These are phyloP conservation scores for Drosophila rhopaloa DNA, from an alignment of 1,140 invertebrate species.

Conservation along the genomic window DNA sequence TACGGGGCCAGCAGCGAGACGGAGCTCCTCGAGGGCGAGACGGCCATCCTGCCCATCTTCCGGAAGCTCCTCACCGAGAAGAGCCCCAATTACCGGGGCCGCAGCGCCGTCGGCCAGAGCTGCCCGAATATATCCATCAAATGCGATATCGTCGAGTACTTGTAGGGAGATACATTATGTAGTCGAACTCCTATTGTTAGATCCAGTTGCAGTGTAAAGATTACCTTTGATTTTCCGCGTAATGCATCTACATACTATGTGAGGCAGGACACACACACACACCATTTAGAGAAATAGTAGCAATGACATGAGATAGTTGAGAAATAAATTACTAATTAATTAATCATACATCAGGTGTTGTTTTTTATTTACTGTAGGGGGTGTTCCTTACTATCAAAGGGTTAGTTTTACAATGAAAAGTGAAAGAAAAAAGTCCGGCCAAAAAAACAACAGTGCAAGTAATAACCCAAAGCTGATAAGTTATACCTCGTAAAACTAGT, in stretches of 20 bases:
- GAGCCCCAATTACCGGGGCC: slow-evolving; percentile 80
- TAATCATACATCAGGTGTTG: background rate
- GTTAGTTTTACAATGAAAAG: no score
- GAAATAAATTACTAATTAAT: slow-evolving; percentile 55
- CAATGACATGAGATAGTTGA: slow-evolving; percentile 62
- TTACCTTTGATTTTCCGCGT: slow-evolving; percentile 45
- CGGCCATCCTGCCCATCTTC: slow-evolving; percentile 95
- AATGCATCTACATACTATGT: slow-evolving; percentile 38
- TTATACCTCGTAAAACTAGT: no score
- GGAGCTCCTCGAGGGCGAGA: slow-evolving; percentile 90
- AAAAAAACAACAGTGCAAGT: no score
- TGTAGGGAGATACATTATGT: slow-evolving; percentile 86
- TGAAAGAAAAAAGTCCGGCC: no score
- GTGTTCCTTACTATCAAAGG: no score
- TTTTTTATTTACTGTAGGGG: background rate
- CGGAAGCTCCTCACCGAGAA: slow-evolving; percentile 94
- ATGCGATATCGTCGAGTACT: slow-evolving; percentile 97
- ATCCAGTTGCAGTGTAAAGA: slow-evolving; percentile 55
- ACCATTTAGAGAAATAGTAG: slow-evolving; percentile 69
- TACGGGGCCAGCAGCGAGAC: slow-evolving; percentile 93
- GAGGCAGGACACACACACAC: slow-evolving; percentile 33
- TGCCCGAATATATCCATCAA: slow-evolving; percentile 97
- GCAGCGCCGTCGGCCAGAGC: slow-evolving; percentile 88
- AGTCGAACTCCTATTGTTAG: slow-evolving; percentile 54
- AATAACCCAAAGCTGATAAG: no score